A percentile compares a stretch with the other conserved stretches of the same genome.
These are phyloP conservation scores for Metacarcinus magister DNA, from an alignment of 2,888 invertebrate species.

Conservation along the genomic window DNA sequence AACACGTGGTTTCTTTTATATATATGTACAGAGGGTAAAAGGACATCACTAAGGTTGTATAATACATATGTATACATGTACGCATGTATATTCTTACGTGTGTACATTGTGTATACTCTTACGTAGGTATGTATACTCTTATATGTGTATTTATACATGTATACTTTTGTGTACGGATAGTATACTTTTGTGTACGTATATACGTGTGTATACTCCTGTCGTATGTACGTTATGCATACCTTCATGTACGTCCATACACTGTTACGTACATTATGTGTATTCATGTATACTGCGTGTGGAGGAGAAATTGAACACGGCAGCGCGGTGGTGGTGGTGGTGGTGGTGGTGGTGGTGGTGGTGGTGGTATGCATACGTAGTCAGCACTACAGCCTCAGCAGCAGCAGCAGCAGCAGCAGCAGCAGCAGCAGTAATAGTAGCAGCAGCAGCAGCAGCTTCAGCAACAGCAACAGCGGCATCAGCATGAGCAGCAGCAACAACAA, in stretches of 20 bases:
- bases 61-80: not conserved
- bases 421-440: too few relatives aligned
- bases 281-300: too few relatives aligned
- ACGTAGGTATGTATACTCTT: not conserved
- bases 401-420: constrained; percentile 26
- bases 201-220: not conserved
- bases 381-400: not conserved
- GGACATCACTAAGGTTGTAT: not conserved
- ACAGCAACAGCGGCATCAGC: not conserved
- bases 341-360: too few relatives aligned
- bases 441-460: not conserved
- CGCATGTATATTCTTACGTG: not conserved
- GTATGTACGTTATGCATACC: not conserved
- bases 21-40: not conserved
- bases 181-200: not conserved
- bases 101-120: not conserved
- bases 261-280: not conserved
- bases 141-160: not conserved
- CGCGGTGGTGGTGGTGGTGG: too few relatives aligned
- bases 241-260: not conserved
- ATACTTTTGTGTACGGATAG: not conserved
- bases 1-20: not conserved
- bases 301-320: too few relatives aligned
- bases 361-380: not conserved
- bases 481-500: not conserved